Percentiles rank a stretch among this genome's conserved stretches.
These are phyloP conservation scores for Brienomyrus brachyistius DNA, from an alignment of 2,113 vertebrate genomes.

Conservation along the genomic window DNA sequence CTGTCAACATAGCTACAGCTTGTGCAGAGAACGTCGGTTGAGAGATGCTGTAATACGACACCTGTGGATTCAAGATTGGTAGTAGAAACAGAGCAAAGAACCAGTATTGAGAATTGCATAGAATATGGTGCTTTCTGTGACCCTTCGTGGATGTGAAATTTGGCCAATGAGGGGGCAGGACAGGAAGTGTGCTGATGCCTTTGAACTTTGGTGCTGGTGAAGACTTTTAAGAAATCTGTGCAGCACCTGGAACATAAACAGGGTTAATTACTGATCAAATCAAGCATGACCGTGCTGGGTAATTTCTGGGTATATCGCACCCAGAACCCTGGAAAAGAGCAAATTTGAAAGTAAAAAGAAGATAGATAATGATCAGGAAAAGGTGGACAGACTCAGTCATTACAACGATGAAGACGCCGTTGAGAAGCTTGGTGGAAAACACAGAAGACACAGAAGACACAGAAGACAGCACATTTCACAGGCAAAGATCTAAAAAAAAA, in stretches of 20 bases:
- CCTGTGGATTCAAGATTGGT: neutral
- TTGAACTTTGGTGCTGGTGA: neutral
- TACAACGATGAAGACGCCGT: neutral
- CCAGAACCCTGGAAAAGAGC: neutral
- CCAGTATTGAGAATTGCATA: neutral
- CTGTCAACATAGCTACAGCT: neutral
- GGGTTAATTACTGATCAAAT: neutral
- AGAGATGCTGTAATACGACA: neutral
- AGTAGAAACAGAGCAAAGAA: neutral
- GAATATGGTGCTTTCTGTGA: neutral
- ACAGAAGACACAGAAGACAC: neutral
- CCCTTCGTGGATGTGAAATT: neutral
- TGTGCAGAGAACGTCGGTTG: neutral
- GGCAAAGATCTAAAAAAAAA: neutral
- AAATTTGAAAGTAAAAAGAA: neutral
- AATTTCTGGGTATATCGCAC: neutral
- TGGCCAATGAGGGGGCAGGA: neutral
- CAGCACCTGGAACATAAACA: neutral
- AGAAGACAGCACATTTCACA: neutral
- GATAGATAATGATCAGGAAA: neutral
- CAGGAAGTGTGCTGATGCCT: neutral
- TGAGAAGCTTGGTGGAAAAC: neutral
- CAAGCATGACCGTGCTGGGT: neutral
- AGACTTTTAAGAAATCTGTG: neutral
- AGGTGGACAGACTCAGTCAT: neutral